Conservation (phyloP, 2,888 invertebrate genomes). For the Diarsia dahlii region DNA sequence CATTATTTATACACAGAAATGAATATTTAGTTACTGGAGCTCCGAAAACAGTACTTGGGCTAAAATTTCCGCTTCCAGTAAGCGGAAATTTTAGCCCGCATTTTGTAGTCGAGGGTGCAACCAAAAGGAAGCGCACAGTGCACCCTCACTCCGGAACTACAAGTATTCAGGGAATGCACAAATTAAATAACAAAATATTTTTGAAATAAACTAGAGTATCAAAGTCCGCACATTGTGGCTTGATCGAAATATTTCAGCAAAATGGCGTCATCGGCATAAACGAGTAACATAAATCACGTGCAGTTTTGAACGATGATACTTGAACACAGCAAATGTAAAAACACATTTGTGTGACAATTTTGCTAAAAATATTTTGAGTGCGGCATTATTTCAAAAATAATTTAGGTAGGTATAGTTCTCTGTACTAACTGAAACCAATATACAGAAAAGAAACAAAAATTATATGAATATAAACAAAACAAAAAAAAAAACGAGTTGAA, state of each 20-base stretch:
- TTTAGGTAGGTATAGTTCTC: background rate
- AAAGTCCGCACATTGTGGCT: slow-evolving; percentile 23
- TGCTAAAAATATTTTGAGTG: background rate
- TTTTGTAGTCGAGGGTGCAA: background rate
- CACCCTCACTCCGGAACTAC: slow-evolving; percentile 1
- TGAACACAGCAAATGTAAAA: slow-evolving; percentile 14
- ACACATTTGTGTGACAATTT: background rate
- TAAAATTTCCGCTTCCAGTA: slow-evolving; percentile 10
- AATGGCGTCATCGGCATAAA: slow-evolving; percentile 56
- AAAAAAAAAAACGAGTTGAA: background rate
- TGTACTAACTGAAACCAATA: background rate
- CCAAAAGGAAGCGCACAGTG: background rate
- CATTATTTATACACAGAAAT: background rate
- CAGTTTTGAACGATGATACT: slow-evolving; percentile 9
- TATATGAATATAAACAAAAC: background rate
- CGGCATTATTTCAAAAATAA: background rate
- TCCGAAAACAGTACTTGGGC: background rate
- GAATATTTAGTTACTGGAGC: background rate
- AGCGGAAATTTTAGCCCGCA: too few species aligned
- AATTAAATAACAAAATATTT: slow-evolving; percentile 21
- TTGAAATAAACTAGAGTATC: background rate
- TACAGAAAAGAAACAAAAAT: background rate
- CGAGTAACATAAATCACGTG: slow-evolving; percentile 52
- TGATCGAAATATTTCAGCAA: slow-evolving; percentile 39
- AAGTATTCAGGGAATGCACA: slow-evolving; percentile 29